phyloP scores from a whole-genome alignment of 2,797 vertebrate species.

The Cuculus canorus region DNA sequence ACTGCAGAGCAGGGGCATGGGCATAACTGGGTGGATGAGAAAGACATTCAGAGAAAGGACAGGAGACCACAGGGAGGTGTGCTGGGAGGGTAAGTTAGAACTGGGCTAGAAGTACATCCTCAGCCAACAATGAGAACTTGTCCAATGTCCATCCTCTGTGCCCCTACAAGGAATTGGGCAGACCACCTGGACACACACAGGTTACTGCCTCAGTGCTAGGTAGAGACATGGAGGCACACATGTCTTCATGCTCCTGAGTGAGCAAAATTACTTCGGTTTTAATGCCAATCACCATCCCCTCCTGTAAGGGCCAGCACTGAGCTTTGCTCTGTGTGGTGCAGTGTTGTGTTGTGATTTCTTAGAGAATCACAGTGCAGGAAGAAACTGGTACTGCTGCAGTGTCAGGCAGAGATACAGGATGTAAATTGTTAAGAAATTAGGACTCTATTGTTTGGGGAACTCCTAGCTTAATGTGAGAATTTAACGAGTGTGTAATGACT shows the following conservation, averaged over 20 bases:
- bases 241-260: not conserved
- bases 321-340: not conserved
- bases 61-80: not conserved
- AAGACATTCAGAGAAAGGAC: not conserved
- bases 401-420: not conserved
- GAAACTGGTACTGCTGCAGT: not conserved
- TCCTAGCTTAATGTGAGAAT: not conserved
- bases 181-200: fast-evolving
- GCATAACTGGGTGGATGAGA: not conserved
- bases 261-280: not conserved
- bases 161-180: fast-evolving
- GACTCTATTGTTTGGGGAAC: not conserved
- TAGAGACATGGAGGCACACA: not conserved
- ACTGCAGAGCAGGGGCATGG: not conserved
- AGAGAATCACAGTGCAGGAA: not conserved
- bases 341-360: not conserved
- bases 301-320: not conserved
- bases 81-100: not conserved
- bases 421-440: not conserved
- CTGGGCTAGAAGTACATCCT: not conserved
- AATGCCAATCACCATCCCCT: not conserved
- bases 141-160: not conserved
- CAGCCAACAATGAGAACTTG: not conserved
- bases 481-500: not conserved
- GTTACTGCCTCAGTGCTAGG: not conserved